Percentiles rank a stretch among this genome's conserved stretches.
Evolutionary conservation across 2,888 invertebrate genomes (phyloP).

Genomic region (Julus scanicus): DNA sequence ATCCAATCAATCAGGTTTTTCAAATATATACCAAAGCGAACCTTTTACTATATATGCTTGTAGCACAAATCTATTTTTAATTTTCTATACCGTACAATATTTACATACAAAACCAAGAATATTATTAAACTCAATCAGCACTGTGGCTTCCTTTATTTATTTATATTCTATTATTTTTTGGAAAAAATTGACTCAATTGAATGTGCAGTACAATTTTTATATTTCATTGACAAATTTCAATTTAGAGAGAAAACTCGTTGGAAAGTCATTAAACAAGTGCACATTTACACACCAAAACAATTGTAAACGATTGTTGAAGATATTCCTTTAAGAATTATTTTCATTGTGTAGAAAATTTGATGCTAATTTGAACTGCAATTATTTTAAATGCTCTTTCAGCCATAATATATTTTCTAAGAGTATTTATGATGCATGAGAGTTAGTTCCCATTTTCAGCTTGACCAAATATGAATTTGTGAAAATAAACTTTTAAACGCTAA

Average conservation of each 20-base stretch:
- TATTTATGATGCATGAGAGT: constrained; percentile 36
- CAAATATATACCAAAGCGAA: not conserved
- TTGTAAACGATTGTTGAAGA: not conserved
- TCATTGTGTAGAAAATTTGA: not conserved
- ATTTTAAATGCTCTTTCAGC: constrained; percentile 22
- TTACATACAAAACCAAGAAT: not conserved
- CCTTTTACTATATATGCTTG: not conserved
- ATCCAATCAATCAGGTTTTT: not conserved
- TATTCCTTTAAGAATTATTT: not conserved
- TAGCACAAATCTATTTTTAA: not conserved
- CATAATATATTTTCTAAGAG: constrained; percentile 45
- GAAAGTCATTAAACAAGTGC: not conserved
- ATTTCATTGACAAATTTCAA: not conserved
- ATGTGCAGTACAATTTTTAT: not conserved
- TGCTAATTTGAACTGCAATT: not conserved
- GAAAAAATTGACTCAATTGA: not conserved
- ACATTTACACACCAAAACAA: not conserved
- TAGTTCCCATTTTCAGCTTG: constrained; percentile 43
- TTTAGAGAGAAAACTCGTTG: not conserved
- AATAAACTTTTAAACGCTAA: constrained; percentile 23
- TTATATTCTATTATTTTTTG: not conserved
- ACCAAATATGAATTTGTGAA: constrained; percentile 47
- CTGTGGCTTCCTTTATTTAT: not conserved
- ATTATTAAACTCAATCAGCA: not conserved
- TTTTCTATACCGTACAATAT: not conserved